These are phyloP conservation scores for Drosophila guanche DNA, from an alignment of 1,140 invertebrate genomes.

Conservation along the genomic window DNA sequence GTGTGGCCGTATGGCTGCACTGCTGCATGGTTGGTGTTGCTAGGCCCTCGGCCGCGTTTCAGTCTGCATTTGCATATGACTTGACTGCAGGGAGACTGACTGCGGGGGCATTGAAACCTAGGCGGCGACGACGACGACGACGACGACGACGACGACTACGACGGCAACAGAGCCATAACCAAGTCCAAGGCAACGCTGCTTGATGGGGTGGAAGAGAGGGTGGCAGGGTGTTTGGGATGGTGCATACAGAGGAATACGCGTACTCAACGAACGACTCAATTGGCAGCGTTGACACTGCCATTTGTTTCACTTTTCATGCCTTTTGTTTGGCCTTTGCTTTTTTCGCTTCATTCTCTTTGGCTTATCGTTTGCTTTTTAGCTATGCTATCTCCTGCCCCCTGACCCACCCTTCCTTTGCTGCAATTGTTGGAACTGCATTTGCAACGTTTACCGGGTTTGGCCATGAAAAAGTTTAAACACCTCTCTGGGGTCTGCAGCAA, in stretches of 20 bases:
- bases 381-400: slow-evolving; percentile 1
- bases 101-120: slow-evolving; percentile 67
- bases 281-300: slow-evolving; percentile 66
- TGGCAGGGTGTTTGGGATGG: not conserved
- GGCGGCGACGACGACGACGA: slow-evolving; percentile 52
- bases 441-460: slow-evolving; percentile 48
- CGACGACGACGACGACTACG: slow-evolving; percentile 26
- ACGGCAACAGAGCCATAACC: slow-evolving; percentile 52
- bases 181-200: slow-evolving; percentile 68
- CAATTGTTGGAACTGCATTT: slow-evolving; percentile 59
- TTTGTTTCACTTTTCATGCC: slow-evolving; percentile 66
- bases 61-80: slow-evolving; percentile 67
- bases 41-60: slow-evolving; percentile 26
- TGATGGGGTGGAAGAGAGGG: not conserved
- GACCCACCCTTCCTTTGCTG: slow-evolving; percentile 8
- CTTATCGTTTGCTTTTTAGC: slow-evolving; percentile 48
- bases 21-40: slow-evolving; percentile 11
- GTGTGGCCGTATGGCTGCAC: slow-evolving; percentile 6
- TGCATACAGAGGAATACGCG: not conserved
- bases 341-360: slow-evolving; percentile 27
- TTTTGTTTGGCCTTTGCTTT: slow-evolving; percentile 49
- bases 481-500: slow-evolving; percentile 49
- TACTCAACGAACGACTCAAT: slow-evolving; percentile 53
- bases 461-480: slow-evolving; percentile 82
- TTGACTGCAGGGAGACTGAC: slow-evolving; percentile 3